These are phyloP conservation scores for Stomatorhinus walkeri DNA, from an alignment of 2,797 vertebrate species.

Conservation along the genomic window DNA sequence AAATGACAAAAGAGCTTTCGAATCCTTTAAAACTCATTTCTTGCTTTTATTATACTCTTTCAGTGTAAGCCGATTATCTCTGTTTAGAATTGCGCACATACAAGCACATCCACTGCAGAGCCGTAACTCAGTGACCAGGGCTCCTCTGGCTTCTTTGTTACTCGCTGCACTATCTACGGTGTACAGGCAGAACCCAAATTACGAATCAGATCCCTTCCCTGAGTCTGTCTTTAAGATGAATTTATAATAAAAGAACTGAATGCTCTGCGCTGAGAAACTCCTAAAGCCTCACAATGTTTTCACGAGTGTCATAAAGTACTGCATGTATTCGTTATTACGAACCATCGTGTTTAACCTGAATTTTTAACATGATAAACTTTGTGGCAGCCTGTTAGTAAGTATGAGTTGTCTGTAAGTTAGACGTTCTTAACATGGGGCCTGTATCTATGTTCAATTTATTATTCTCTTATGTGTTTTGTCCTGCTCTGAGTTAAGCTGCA, in stretches of 20 bases:
- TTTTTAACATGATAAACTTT: background rate
- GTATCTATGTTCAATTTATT: background rate
- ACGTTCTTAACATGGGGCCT: background rate
- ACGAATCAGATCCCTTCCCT: background rate
- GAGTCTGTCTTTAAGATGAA: background rate
- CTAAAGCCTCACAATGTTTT: background rate
- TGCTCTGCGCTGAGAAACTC: background rate
- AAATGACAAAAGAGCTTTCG: background rate
- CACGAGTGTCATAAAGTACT: background rate
- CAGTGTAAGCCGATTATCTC: background rate
- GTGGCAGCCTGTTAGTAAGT: background rate
- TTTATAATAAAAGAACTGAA: background rate
- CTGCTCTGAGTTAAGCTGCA: background rate
- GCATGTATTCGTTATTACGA: background rate
- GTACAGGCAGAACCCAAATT: background rate
- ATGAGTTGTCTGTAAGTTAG: background rate
- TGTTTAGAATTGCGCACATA: background rate
- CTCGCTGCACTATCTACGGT: background rate
- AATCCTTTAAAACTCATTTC: background rate
- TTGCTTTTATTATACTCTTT: background rate
- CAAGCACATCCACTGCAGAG: background rate
- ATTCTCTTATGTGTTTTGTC: background rate
- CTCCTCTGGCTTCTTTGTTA: background rate
- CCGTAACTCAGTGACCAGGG: background rate
- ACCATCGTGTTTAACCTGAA: background rate